Conservation (phyloP, 2,888 invertebrate species). For the Atethmia centrago region DNA sequence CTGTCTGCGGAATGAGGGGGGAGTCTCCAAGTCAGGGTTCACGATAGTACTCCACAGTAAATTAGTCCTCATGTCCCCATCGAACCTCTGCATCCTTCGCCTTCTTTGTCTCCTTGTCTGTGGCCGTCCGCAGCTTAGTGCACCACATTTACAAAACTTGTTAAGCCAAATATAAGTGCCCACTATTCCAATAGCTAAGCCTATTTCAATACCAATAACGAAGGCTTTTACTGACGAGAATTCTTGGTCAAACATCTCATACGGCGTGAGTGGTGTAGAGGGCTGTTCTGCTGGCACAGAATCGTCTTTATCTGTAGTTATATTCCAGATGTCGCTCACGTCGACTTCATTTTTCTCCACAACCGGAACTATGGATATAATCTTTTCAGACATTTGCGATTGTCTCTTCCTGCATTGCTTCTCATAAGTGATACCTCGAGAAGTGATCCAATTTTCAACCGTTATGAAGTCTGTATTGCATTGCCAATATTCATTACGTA, state of each 20-base stretch:
- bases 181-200: slow-evolving; percentile 84
- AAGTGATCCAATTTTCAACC: slow-evolving; percentile 83
- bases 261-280: slow-evolving; percentile 75
- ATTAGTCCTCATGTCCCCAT: slow-evolving; percentile 83
- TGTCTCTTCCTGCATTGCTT: slow-evolving; percentile 84
- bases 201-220: slow-evolving; percentile 84
- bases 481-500: slow-evolving; percentile 90
- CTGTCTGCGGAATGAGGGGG: slow-evolving; percentile 82
- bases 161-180: slow-evolving; percentile 86
- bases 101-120: slow-evolving; percentile 75
- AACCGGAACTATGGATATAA: slow-evolving; percentile 85
- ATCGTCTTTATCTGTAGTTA: slow-evolving; percentile 72
- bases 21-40: slow-evolving; percentile 84
- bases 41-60: slow-evolving; percentile 83
- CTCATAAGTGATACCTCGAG: slow-evolving; percentile 83
- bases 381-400: slow-evolving; percentile 90
- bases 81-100: slow-evolving; percentile 71
- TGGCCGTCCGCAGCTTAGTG: slow-evolving; percentile 73
- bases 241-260: slow-evolving; percentile 83
- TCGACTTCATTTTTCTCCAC: slow-evolving; percentile 82
- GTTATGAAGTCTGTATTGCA: slow-evolving; percentile 88
- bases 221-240: slow-evolving; percentile 87
- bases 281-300: slow-evolving; percentile 64
- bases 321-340: slow-evolving; percentile 84
- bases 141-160: slow-evolving; percentile 79